A percentile compares a stretch with the other conserved stretches of the same genome.
Conservation (phyloP, 2,797 vertebrate species). For the Sebastes aleutianus region DNA sequence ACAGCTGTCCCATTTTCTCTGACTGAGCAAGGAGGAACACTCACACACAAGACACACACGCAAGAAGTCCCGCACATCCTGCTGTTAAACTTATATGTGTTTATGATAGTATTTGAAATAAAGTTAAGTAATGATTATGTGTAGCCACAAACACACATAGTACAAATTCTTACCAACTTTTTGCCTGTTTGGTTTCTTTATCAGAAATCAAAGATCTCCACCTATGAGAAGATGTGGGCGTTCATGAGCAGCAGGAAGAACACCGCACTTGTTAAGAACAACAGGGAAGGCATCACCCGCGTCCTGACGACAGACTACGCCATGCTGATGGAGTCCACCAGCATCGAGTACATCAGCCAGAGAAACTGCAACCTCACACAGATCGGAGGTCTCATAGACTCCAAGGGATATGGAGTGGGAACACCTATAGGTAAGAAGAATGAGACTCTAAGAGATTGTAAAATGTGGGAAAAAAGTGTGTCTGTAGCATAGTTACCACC, state of each 20-base stretch:
- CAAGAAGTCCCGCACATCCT: constrained; percentile 6
- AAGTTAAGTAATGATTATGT: neutral
- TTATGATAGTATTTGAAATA: constrained; percentile 1
- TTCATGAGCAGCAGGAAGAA: constrained; percentile 98
- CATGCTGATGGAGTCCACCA: constrained; percentile 98
- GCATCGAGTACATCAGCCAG: constrained; percentile 98
- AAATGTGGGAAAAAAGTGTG: neutral
- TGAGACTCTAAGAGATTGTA: neutral
- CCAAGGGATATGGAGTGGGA: constrained; percentile 97
- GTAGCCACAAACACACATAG: neutral
- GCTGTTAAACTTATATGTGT: constrained; percentile 25
- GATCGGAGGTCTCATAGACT: constrained; percentile 97
- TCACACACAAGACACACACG: neutral
- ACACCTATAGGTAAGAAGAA: constrained; percentile 92
- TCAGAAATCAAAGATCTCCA: constrained; percentile 98
- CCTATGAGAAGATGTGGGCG: constrained; percentile 99
- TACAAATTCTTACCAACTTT: neutral
- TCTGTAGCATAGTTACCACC: neutral
- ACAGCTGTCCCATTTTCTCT: constrained; percentile 79
- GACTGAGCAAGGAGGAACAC: constrained; percentile 47
- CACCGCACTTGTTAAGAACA: constrained; percentile 93
- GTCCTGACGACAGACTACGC: constrained; percentile 97
- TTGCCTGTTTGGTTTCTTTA: constrained; percentile 1
- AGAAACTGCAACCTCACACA: constrained; percentile 99
- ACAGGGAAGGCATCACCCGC: constrained; percentile 92